Evolutionary conservation across 1,140 invertebrate species (phyloP), one percentile per base, ranked within the genome.

Genomic region (Habropoda laboriosa): DNA sequence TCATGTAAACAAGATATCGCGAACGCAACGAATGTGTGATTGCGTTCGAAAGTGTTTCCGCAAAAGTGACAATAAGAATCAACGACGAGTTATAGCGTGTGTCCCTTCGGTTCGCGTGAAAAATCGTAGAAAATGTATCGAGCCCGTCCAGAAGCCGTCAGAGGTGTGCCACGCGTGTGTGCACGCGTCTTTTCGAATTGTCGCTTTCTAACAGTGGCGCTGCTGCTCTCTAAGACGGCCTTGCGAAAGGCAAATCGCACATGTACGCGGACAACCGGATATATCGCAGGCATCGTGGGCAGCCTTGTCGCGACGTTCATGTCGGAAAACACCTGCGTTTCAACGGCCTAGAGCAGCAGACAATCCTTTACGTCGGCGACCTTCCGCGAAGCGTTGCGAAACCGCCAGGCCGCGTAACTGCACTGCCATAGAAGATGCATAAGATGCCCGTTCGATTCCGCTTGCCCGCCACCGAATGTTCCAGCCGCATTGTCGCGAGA

Each of bases 321-420:
- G 57, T 68, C 61, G 80, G 82, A 80, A 83, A 84, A 84, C 80
- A 82, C 82, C 76, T 82, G 75, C 57, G 64, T 66, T 82, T 79
- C 78, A 66, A 57, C 75, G 61, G 47, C 74, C 68, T 73, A 68
- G 63, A 82, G 40, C 32, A 63, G 45, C n/a, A 78, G 80, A 79
- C 80, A 79, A 83, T 83, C 63, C 47, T 83, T 79, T 78, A 57
- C 80, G 35, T 75, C 68, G 58, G 57, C 64, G 72, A 72, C 74
- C 82, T 83, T 82, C 82, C 82, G 81, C 73, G 24, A 60, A 45
- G 5, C 30, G 32, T 79, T 82, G 82, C 57, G 75, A 82, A 82
- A 74, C 35, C 21, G n/a, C 24, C 21, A 32, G 24, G 13, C 13
- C 40, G n/a, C 35, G 57, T 66, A 68, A 74, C 51, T 70, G 57